These are phyloP conservation scores for Sitta europaea DNA, from an alignment of 2,113 vertebrate species.

Conservation along the genomic window DNA sequence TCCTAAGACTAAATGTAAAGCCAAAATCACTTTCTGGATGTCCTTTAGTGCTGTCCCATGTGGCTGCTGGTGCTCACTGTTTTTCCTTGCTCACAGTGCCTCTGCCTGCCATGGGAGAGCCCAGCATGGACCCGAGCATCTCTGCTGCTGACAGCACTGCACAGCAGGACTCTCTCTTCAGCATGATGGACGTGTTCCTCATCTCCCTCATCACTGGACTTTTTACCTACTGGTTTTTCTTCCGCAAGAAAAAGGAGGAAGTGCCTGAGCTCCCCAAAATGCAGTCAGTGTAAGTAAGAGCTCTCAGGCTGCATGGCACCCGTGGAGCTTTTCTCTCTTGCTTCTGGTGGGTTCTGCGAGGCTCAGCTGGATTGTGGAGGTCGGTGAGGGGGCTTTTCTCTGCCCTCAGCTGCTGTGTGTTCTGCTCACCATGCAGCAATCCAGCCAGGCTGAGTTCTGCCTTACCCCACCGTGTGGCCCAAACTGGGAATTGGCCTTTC, in stretches of 20 bases:
- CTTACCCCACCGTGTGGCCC: background rate
- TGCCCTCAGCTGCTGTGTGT: background rate
- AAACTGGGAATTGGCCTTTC: background rate
- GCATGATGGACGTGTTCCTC: slow-evolving; percentile 84
- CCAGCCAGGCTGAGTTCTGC: background rate
- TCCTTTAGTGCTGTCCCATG: background rate
- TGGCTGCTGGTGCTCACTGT: background rate
- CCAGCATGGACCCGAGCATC: slow-evolving; percentile 34
- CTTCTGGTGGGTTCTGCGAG: background rate
- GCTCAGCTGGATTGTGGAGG: background rate
- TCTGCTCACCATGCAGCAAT: background rate
- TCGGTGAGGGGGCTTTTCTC: background rate
- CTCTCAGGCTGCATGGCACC: background rate
- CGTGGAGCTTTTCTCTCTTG: background rate
- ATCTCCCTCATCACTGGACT: slow-evolving; percentile 85
- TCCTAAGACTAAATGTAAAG: background rate
- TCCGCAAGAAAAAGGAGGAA: slow-evolving; percentile 90
- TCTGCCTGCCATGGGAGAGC: slow-evolving; percentile 65
- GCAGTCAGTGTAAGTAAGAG: slow-evolving; percentile 65
- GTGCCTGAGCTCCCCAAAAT: slow-evolving; percentile 87
- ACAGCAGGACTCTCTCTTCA: slow-evolving; percentile 80
- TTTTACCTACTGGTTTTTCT: slow-evolving; percentile 88
- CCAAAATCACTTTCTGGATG: background rate
- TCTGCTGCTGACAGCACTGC: background rate
- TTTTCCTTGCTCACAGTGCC: slow-evolving; percentile 12